Conservation (phyloP, 2,888 invertebrate species). For the Harpalus rufipes region DNA sequence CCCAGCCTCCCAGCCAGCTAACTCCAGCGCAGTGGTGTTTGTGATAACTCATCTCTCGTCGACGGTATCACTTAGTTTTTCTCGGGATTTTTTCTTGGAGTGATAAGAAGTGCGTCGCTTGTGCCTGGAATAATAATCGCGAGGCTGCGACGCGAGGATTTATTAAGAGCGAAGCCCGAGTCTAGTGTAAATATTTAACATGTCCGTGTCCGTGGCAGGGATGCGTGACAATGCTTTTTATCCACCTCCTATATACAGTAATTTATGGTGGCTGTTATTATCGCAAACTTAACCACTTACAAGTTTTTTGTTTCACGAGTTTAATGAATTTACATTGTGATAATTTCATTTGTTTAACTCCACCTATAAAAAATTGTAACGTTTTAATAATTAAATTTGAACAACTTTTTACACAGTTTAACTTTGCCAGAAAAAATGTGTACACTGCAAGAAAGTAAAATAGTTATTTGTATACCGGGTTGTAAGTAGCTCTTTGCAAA, state of each 20-base stretch:
- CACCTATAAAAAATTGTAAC: conserved; percentile 3
- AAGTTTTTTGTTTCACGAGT: conserved; percentile 33
- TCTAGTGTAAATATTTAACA: conserved; percentile 50
- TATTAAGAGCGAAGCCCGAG: conserved; percentile 27
- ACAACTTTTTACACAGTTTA: not conserved
- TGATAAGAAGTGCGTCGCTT: conserved; percentile 55
- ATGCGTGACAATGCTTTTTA: conserved; percentile 51
- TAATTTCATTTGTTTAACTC: conserved; percentile 47
- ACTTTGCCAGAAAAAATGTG: not conserved
- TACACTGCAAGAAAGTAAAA: no score
- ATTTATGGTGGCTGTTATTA: conserved; percentile 45
- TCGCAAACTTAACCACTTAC: conserved; percentile 26
- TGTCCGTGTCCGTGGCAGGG: conserved; percentile 35
- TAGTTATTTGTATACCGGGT: no score
- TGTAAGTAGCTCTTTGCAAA: no score
- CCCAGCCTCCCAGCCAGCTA: not conserved
- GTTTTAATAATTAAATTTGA: conserved; percentile 39
- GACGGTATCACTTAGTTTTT: conserved; percentile 55
- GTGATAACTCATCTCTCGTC: conserved; percentile 40
- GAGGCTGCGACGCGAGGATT: conserved; percentile 38
- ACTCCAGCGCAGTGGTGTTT: not conserved
- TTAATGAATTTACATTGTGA: conserved; percentile 52
- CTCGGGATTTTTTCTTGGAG: conserved; percentile 33
- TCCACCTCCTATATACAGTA: conserved; percentile 23
- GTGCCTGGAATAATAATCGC: conserved; percentile 58